Evolutionary conservation across 2,797 vertebrate genomes (phyloP).

Genomic region (Heterohyrax brucei): DNA sequence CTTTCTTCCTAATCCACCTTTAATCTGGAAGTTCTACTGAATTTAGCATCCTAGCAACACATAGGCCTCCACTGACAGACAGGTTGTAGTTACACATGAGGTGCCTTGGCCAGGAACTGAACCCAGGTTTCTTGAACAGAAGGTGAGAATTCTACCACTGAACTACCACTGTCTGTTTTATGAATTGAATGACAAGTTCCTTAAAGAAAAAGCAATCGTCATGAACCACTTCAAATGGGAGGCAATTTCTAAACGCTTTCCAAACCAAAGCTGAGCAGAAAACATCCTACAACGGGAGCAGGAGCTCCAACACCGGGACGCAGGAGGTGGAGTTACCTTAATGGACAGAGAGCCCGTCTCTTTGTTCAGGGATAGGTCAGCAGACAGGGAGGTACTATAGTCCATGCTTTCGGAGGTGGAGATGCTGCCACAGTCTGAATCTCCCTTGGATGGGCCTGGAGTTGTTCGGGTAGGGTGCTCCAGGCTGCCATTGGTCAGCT

Average conservation of each 20-base stretch:
- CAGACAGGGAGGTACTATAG: constrained; percentile 90
- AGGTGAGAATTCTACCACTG: neutral
- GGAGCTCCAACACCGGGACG: rapidly evolving
- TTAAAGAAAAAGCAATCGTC: neutral
- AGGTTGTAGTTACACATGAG: neutral
- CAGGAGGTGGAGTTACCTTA: constrained; percentile 91
- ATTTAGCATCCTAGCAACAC: neutral
- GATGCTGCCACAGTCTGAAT: constrained; percentile 93
- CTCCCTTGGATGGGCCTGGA: constrained; percentile 89
- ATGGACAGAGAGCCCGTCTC: constrained; percentile 92
- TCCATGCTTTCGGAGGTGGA: constrained; percentile 94
- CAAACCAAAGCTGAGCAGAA: rapidly evolving
- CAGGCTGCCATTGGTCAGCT: constrained; percentile 88
- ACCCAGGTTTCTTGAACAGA: neutral
- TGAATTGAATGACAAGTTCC: neutral
- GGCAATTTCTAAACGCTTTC: neutral
- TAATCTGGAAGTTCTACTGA: neutral
- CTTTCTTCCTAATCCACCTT: neutral
- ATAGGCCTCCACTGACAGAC: neutral
- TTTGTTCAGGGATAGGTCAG: constrained; percentile 93
- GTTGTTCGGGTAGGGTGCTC: constrained; percentile 80
- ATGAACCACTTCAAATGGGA: neutral
- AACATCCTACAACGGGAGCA: rapidly evolving
- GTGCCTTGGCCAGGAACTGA: neutral
- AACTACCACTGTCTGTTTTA: neutral